Evolutionary conservation across 1,140 invertebrate genomes (phyloP).

Genomic region (Uloborus diversus): DNA sequence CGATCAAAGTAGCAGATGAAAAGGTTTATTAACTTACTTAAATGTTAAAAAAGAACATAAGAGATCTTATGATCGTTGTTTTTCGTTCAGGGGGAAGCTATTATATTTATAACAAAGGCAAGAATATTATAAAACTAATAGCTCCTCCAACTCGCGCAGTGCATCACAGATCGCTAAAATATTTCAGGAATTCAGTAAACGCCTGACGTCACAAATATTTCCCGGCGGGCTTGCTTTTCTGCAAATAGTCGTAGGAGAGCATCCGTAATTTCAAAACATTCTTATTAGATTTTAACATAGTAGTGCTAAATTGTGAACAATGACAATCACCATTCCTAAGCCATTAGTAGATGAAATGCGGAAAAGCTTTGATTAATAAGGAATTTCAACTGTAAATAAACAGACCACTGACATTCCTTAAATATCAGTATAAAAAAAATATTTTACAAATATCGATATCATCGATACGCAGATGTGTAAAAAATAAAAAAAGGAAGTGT

Average conservation of each 20-base stretch:
- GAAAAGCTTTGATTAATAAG: too few species aligned
- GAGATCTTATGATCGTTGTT: conserved; percentile 5
- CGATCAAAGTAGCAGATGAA: background rate
- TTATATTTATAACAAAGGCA: conserved; percentile 10
- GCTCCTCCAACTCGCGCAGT: conserved; percentile 40
- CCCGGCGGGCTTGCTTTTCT: conserved; percentile 50
- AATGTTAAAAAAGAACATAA: background rate
- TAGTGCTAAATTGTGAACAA: too few species aligned
- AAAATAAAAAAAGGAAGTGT: too few species aligned
- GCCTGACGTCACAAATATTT: conserved; percentile 56
- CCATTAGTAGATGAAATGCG: too few species aligned
- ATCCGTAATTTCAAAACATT: too few species aligned
- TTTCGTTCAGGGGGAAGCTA: conserved; percentile 18
- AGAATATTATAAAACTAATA: conserved; percentile 28
- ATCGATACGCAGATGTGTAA: too few species aligned
- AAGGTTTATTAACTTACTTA: background rate
- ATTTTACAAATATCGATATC: too few species aligned
- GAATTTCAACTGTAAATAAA: too few species aligned
- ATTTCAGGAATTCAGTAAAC: conserved; percentile 55
- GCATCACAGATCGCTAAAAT: conserved; percentile 48
- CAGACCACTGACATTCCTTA: too few species aligned
- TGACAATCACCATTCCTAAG: too few species aligned
- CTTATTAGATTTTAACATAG: too few species aligned
- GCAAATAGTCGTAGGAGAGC: background rate
- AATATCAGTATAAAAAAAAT: too few species aligned